phyloP scores from a whole-genome alignment of 2,797 vertebrate genomes.

The Pygocentrus nattereri region DNA sequence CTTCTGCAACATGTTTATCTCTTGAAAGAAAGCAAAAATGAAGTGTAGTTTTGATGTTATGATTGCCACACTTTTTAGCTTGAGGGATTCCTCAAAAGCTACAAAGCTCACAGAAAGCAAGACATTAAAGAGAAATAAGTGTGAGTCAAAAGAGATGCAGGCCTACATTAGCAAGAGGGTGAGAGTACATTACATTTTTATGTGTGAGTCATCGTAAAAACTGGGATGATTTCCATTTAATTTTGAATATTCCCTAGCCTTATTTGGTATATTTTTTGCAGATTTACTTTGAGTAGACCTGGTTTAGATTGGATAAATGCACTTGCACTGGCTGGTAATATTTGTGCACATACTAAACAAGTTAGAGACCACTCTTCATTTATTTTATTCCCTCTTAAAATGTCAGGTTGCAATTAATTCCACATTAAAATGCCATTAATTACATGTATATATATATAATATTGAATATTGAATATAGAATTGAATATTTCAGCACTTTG shows the following conservation, averaged over 20 bases:
- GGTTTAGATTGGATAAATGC: background rate
- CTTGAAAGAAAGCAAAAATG: background rate
- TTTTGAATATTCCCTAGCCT: background rate
- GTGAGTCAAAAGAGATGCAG: conserved; percentile 1
- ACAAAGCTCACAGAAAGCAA: conserved; percentile 14
- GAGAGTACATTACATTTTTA: background rate
- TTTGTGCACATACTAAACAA: too few relatives aligned
- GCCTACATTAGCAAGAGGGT: background rate
- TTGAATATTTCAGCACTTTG: too few relatives aligned
- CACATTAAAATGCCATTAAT: too few relatives aligned
- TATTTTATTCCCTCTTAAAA: too few relatives aligned
- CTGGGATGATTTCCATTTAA: background rate
- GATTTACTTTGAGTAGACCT: background rate
- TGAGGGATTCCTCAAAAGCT: conserved; percentile 16
- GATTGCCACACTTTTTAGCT: background rate
- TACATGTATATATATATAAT: too few relatives aligned
- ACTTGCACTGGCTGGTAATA: too few relatives aligned
- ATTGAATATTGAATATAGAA: too few relatives aligned
- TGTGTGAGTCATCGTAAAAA: conserved; percentile 1
- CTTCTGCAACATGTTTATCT: background rate
- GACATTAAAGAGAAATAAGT: conserved; percentile 6
- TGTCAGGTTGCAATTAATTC: too few relatives aligned
- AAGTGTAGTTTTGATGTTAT: background rate
- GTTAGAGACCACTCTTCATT: too few relatives aligned
- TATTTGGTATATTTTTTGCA: background rate